These are phyloP conservation scores for Nematolebias whitei DNA, from an alignment of 2,113 vertebrate species.

Conservation along the genomic window DNA sequence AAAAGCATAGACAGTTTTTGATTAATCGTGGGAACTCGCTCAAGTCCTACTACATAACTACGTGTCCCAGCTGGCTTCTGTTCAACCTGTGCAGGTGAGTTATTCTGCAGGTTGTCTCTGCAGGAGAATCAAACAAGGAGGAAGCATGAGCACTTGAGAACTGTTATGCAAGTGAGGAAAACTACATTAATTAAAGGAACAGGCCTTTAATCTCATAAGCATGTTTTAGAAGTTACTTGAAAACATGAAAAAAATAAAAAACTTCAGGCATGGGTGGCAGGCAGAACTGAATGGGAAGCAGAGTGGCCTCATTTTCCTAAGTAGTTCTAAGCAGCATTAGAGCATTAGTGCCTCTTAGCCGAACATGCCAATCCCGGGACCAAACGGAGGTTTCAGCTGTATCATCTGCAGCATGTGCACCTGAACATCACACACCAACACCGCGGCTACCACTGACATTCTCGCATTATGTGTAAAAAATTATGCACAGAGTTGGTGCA, in stretches of 20 bases:
- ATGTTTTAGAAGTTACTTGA: slow-evolving; percentile 50
- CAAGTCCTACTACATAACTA: slow-evolving; percentile 19
- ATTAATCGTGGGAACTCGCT: slow-evolving; percentile 33
- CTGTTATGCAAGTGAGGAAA: slow-evolving; percentile 23
- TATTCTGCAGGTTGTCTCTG: slow-evolving; percentile 1
- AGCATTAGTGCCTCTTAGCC: slow-evolving; percentile 75
- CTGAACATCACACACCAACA: slow-evolving; percentile 23
- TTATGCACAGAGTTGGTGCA: slow-evolving; percentile 43
- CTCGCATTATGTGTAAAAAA: slow-evolving; percentile 43
- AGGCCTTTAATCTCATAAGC: slow-evolving; percentile 52
- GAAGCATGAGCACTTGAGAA: slow-evolving; percentile 8
- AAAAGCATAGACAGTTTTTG: neutral
- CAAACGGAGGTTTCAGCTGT: slow-evolving; percentile 65
- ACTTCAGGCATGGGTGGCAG: slow-evolving; percentile 43
- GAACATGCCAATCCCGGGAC: slow-evolving; percentile 71
- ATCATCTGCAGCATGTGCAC: slow-evolving; percentile 47
- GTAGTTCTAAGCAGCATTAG: slow-evolving; percentile 75
- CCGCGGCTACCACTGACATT: slow-evolving; percentile 22
- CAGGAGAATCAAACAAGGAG: slow-evolving; percentile 4
- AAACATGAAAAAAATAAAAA: slow-evolving; percentile 21
- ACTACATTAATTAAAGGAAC: slow-evolving; percentile 50
- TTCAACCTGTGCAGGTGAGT: slow-evolving; percentile 16
- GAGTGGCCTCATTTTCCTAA: slow-evolving; percentile 69
- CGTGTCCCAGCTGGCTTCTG: slow-evolving; percentile 38
- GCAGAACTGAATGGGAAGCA: slow-evolving; percentile 42